phyloP scores from a whole-genome alignment of 2,888 invertebrate species.

The Schrankia costaestrigalis region DNA sequence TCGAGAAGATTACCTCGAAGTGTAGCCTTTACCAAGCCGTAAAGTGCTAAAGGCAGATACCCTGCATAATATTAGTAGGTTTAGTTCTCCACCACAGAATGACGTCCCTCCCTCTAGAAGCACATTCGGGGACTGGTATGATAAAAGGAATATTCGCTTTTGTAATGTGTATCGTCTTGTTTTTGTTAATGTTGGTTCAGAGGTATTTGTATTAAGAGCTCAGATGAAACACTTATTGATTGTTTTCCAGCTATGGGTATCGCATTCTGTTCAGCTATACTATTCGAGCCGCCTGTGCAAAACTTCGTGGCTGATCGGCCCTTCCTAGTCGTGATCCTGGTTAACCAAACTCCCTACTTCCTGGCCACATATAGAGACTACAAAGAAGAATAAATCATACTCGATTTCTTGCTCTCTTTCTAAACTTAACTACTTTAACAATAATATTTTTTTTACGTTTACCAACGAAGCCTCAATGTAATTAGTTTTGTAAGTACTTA shows the following conservation, averaged over 20 bases:
- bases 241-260: constrained; percentile 55
- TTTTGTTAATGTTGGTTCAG: background rate
- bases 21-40: no score
- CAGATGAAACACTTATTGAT: constrained; percentile 1
- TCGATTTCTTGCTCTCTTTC: no score
- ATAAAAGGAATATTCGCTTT: background rate
- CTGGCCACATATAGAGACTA: constrained; percentile 34
- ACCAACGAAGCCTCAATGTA: background rate
- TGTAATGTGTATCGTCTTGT: background rate
- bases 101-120: no score
- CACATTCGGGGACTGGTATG: no score
- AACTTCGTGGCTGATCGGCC: constrained; percentile 56
- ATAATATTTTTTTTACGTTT: background rate
- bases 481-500: background rate
- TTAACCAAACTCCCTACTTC: constrained; percentile 45
- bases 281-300: constrained; percentile 38
- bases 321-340: constrained; percentile 49
- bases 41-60: no score
- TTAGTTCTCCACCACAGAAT: no score
- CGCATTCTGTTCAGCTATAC: constrained; percentile 39
- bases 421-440: no score
- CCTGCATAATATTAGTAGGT: no score
- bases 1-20: no score
- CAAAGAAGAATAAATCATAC: constrained; percentile 7
- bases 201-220: background rate